A percentile compares a stretch with the other conserved stretches of the same genome.
These are phyloP conservation scores for Diaperis boleti DNA, from an alignment of 2,888 invertebrate species.

Conservation along the genomic window DNA sequence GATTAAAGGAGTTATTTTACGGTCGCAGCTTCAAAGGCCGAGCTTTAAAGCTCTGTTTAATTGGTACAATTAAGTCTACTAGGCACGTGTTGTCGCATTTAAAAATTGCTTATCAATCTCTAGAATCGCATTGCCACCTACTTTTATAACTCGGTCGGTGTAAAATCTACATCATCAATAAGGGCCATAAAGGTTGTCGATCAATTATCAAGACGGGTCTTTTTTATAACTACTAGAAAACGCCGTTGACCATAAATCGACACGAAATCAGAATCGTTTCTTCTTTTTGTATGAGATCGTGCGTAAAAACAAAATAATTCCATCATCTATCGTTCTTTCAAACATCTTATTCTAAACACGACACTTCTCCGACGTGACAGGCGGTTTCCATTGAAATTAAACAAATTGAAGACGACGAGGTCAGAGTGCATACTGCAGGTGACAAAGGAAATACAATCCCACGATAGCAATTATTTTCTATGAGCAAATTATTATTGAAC, in stretches of 20 bases:
- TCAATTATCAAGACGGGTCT: constrained; percentile 45
- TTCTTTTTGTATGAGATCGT: constrained; percentile 18
- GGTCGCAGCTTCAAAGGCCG: constrained; percentile 5
- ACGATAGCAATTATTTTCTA: constrained; percentile 32
- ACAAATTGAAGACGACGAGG: constrained; percentile 37
- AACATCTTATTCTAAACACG: constrained; percentile 40
- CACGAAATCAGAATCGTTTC: constrained; percentile 14
- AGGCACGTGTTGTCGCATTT: constrained; percentile 50
- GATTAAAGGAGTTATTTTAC: constrained; percentile 34
- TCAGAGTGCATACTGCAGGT: constrained; percentile 30
- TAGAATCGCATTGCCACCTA: constrained; percentile 40
- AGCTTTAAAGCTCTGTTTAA: constrained; percentile 46
- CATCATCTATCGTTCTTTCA: constrained; percentile 29
- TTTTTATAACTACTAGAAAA: constrained; percentile 17
- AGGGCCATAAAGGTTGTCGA: constrained; percentile 46
- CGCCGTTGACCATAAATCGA: constrained; percentile 23
- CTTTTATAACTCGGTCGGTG: constrained; percentile 42
- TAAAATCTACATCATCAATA: constrained; percentile 47
- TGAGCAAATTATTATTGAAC: too few species aligned
- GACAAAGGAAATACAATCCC: constrained; percentile 38
- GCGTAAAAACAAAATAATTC: constrained; percentile 35
- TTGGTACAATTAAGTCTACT: constrained; percentile 48
- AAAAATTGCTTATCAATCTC: constrained; percentile 44
- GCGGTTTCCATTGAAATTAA: constrained; percentile 40
- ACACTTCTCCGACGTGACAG: constrained; percentile 37